Base-by-base conservation (phyloP, 1,140 invertebrate species). In the Sitophilus oryzae region DNA sequence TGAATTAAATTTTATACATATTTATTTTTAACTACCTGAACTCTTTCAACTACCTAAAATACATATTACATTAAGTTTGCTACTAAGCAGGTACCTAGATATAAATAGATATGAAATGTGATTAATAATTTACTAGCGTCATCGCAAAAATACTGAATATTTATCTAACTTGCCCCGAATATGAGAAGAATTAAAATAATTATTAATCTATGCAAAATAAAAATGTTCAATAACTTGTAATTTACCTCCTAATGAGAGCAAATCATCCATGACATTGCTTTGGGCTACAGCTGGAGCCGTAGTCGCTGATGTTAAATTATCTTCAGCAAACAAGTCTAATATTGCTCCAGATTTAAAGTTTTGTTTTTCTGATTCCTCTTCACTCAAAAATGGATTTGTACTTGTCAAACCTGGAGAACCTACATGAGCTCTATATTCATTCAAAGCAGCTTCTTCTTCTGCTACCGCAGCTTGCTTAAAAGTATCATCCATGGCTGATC, bases 361-460 rank as follows among this genome's bases (percentile, higher is more conserved):
- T 30, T 41, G 54, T 9, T 45, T 45, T 20, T 54, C 16, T 9
- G 63, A 56, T n/a, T n/a, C n/a, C 45, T 76, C 76, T 30, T 77
- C 77, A 62, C 82, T 85, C 58, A 93, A 79, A 77, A 94, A 94
- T 56, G 91, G 91, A 78, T 93, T 93, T 66, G 89, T 92, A 65
- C 79, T 82, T 50, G 79, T 76, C 44, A 66, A 64, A 45, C 83
- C 82, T 11, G 87, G 86, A 44, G 86, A 88, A 59, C 85, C 84
- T 48, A 89, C 80, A 72, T 87, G 89, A 38, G 87, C 93, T 83
- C 93, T 96, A 68, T 94, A 91, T 69, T 95, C 90, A 74, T 91
- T 94, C 76, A 97, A 84, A 35, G 86, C 88, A 16, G 90, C 89
- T 72, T 95, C 92, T 75, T 97, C 94, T 71, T 98, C 94, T 40